Percentiles rank a stretch among this genome's conserved stretches.
These are phyloP conservation scores for Meloidogyne exigua DNA, from an alignment of 1,140 invertebrate genomes.

Conservation along the genomic window DNA sequence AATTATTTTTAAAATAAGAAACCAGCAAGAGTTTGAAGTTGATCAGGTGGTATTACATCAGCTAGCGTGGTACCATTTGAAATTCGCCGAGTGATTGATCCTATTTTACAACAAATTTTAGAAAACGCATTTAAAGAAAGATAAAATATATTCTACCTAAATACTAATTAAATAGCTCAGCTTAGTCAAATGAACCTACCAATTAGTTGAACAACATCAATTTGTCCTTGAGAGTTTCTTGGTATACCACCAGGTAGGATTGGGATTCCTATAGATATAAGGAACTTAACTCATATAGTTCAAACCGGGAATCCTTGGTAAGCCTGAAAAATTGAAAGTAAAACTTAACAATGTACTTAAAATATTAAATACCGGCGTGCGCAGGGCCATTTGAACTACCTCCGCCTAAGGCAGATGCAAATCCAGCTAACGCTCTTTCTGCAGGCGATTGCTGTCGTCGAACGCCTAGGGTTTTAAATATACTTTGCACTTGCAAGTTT, in stretches of 20 bases:
- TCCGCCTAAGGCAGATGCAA: conserved; percentile 61
- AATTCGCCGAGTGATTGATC: conserved; percentile 61
- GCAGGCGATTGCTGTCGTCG: conserved; percentile 60
- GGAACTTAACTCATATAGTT: background rate
- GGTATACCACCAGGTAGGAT: conserved; percentile 62
- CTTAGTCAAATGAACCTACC: conserved; percentile 31
- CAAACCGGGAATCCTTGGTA: conserved; percentile 52
- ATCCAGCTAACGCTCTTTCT: conserved; percentile 56
- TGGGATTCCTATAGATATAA: conserved; percentile 50
- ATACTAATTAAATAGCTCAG: background rate
- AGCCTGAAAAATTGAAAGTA: conserved; percentile 10
- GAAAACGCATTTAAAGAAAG: too few relatives aligned
- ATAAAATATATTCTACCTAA: conserved; percentile 3
- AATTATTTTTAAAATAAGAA: background rate
- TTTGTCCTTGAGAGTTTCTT: conserved; percentile 62
- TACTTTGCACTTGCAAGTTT: too few relatives aligned
- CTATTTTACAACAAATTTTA: conserved; percentile 32
- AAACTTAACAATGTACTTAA: too few relatives aligned
- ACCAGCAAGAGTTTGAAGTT: conserved; percentile 62
- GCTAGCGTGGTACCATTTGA: conserved; percentile 63
- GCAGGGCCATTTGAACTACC: conserved; percentile 44
- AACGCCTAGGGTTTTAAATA: conserved; percentile 31
- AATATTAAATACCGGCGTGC: conserved; percentile 52
- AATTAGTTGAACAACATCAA: conserved; percentile 62
- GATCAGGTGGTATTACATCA: conserved; percentile 62